phyloP scores from a whole-genome alignment of 1,140 invertebrate genomes.

The Danaus melanippus region DNA sequence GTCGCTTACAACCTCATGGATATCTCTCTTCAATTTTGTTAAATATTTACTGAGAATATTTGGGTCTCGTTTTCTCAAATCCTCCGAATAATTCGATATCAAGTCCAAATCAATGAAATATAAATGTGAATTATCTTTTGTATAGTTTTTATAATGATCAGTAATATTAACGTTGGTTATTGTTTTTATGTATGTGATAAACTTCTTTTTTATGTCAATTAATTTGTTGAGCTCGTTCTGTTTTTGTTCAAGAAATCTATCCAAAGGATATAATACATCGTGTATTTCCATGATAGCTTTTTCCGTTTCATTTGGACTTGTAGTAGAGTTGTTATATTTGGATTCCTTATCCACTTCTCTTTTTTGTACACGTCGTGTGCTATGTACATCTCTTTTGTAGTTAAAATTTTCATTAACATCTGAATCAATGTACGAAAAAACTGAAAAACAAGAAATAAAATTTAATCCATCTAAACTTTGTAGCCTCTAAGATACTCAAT shows the following conservation, averaged over 20 bases:
- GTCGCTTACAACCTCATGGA: slow-evolving; percentile 35
- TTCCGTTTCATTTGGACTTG: slow-evolving; percentile 21
- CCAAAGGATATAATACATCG: slow-evolving; percentile 24
- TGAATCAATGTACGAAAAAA: too few relatives aligned
- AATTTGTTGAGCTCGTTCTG: slow-evolving; percentile 21
- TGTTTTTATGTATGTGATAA: slow-evolving; percentile 6
- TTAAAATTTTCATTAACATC: too few relatives aligned
- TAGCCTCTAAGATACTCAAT: too few relatives aligned
- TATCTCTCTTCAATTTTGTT: slow-evolving; percentile 38
- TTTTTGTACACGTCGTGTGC: too few relatives aligned
- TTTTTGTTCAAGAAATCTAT: slow-evolving; percentile 27
- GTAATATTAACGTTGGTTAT: slow-evolving; percentile 3
- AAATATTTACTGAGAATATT: slow-evolving; percentile 26
- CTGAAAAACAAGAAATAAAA: too few relatives aligned
- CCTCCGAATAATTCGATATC: neutral
- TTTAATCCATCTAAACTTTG: too few relatives aligned
- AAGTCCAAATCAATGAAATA: slow-evolving; percentile 7
- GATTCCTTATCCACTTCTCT: too few relatives aligned
- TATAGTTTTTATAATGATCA: slow-evolving; percentile 1
- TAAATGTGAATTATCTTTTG: neutral
- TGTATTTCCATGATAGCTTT: too few relatives aligned
- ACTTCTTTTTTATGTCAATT: slow-evolving; percentile 10
- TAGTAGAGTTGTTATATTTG: too few relatives aligned
- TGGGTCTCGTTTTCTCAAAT: slow-evolving; percentile 16
- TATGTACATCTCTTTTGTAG: too few relatives aligned